These are phyloP conservation scores for Dryoscopus gambensis DNA, from an alignment of 2,113 vertebrate species.

Conservation along the genomic window DNA sequence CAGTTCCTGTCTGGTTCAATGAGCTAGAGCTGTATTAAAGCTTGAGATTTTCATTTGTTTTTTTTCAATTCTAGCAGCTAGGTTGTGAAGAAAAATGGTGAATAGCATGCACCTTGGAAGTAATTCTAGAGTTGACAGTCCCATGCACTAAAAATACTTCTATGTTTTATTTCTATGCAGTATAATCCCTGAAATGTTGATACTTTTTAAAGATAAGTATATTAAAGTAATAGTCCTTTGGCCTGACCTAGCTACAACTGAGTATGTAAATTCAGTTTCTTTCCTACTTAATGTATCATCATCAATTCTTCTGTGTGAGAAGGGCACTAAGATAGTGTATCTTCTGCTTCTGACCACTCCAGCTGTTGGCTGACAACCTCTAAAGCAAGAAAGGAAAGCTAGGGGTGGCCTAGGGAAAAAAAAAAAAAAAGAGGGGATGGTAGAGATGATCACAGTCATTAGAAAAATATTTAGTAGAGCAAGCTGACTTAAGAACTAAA, in stretches of 20 bases:
- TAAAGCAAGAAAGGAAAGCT: background rate
- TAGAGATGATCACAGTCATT: background rate
- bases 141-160: background rate
- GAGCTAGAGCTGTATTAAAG: background rate
- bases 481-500: background rate
- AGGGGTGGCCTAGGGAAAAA: background rate
- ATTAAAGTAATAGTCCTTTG: background rate
- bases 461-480: background rate
- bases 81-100: background rate
- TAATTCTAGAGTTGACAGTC: background rate
- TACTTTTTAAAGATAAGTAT: background rate
- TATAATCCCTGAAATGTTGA: background rate
- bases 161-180: background rate
- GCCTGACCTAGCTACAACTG: background rate
- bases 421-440: background rate
- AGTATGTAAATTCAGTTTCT: background rate
- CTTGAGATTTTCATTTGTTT: background rate
- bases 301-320: background rate
- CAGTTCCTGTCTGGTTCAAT: background rate
- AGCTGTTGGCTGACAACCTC: background rate
- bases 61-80: background rate
- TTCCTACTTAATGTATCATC: background rate
- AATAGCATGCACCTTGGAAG: background rate
- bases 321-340: background rate
- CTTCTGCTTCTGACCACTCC: background rate